Conservation (phyloP, 92 coral and sea anemone genomes). For the Paramuricea clavata region DNA sequence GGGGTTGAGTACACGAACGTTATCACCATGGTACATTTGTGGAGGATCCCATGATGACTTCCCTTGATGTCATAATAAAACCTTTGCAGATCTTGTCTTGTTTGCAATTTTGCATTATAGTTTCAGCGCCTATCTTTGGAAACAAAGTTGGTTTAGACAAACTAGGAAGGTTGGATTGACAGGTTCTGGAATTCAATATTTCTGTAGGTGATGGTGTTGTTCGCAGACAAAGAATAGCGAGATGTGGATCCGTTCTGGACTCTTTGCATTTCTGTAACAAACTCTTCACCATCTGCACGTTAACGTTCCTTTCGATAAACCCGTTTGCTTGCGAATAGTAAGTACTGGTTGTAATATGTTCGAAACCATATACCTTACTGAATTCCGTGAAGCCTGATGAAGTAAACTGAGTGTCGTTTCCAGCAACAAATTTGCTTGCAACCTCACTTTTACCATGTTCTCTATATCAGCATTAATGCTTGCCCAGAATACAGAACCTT, state of each 20-base stretch:
- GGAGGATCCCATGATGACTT: slow-evolving; percentile 40
- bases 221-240: slow-evolving; percentile 76
- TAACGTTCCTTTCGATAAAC: slow-evolving; percentile 74
- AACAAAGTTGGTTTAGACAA: slow-evolving; percentile 55
- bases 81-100: slow-evolving; percentile 69
- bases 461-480: too few relatives aligned
- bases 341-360: too few relatives aligned
- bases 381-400: slow-evolving; percentile 12
- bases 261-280: too few relatives aligned
- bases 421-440: slow-evolving; percentile 66
- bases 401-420: slow-evolving; percentile 67
- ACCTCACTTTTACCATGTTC: slow-evolving; percentile 34
- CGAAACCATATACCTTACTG: neutral
- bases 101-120: slow-evolving; percentile 61
- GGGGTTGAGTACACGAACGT: slow-evolving; percentile 34
- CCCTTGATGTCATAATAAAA: slow-evolving; percentile 51
- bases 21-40: slow-evolving; percentile 29
- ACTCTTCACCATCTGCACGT: too few relatives aligned
- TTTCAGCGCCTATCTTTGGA: slow-evolving; percentile 30
- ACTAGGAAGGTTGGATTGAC: slow-evolving; percentile 81
- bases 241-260: slow-evolving; percentile 70
- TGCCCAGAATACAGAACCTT: neutral
- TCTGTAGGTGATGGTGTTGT: slow-evolving; percentile 80
- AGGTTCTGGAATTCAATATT: too few relatives aligned
- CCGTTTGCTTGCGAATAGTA: slow-evolving; percentile 58